Percentiles rank a stretch among this genome's conserved stretches.
Evolutionary conservation across 1,140 invertebrate species (phyloP).

Genomic region (Drosophila tropicalis): DNA sequence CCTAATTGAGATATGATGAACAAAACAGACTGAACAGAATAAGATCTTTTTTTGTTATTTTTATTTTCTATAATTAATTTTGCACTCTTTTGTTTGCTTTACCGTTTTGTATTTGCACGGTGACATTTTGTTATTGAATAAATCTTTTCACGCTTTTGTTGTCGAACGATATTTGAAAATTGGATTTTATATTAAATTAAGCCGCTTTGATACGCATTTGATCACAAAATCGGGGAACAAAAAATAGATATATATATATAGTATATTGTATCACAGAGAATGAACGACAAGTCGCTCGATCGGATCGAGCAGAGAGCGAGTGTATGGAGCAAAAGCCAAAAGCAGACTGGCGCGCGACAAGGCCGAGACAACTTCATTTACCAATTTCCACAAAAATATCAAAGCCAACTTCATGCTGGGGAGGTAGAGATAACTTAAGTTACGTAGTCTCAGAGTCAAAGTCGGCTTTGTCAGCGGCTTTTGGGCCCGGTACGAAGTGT

Average conservation of each 20-base stretch:
- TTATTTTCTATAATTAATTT: slow-evolving; percentile 12
- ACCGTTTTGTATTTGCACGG: slow-evolving; percentile 45
- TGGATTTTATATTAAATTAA: slow-evolving; percentile 56
- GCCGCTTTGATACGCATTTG: slow-evolving; percentile 50
- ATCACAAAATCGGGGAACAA: slow-evolving; percentile 28
- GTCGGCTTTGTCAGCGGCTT: slow-evolving; percentile 18
- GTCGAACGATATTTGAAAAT: slow-evolving; percentile 28
- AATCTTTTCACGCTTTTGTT: slow-evolving; percentile 38
- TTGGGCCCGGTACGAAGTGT: slow-evolving; percentile 7
- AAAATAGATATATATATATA: slow-evolving; percentile 28
- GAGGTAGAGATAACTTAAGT: slow-evolving; percentile 28
- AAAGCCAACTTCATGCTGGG: slow-evolving; percentile 25
- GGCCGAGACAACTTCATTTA: slow-evolving; percentile 75
- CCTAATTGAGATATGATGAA: slow-evolving; percentile 37
- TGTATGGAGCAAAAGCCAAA: slow-evolving; percentile 58
- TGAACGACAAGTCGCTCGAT: slow-evolving; percentile 15
- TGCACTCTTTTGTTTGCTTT: slow-evolving; percentile 41
- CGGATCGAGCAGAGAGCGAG: slow-evolving; percentile 50
- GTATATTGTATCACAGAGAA: slow-evolving; percentile 44
- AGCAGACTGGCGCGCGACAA: slow-evolving; percentile 72
- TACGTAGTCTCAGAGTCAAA: slow-evolving; percentile 31
- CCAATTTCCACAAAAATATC: slow-evolving; percentile 35
- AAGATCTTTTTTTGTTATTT: neutral
- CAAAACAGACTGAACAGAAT: slow-evolving; percentile 3
- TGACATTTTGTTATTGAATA: slow-evolving; percentile 49